A percentile compares a stretch with the other conserved stretches of the same genome.
Conservation (phyloP, 1,140 invertebrate genomes). For the Drepana arcuata region DNA sequence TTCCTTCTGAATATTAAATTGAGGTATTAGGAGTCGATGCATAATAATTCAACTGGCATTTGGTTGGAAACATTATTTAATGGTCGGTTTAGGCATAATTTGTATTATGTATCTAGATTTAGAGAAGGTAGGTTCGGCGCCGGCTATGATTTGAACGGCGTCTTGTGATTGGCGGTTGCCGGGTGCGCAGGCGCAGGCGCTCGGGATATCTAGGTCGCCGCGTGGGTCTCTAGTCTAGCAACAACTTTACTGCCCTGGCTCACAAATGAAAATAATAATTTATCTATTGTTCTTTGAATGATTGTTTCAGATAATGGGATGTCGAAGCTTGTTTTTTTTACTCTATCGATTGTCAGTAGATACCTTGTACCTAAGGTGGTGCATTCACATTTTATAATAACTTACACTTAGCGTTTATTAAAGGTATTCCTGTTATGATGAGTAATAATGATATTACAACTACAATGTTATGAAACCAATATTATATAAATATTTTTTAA, state of each 20-base stretch:
- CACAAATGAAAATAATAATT: conserved; percentile 9
- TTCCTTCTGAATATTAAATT: neutral
- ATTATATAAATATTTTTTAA: too few species aligned
- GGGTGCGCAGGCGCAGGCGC: conserved; percentile 47
- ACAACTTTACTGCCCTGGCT: conserved; percentile 17
- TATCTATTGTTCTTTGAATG: neutral
- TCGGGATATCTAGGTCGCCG: conserved; percentile 64
- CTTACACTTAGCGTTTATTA: neutral
- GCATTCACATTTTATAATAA: too few species aligned
- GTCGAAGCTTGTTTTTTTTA: neutral
- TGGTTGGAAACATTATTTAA: conserved; percentile 34
- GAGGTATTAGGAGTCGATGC: conserved; percentile 8
- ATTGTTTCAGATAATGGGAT: neutral
- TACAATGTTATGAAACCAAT: too few species aligned
- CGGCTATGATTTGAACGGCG: conserved; percentile 51
- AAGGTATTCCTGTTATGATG: conserved; percentile 2
- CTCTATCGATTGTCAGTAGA: too few species aligned
- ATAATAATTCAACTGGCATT: conserved; percentile 29
- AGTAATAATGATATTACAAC: too few species aligned
- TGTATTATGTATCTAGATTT: conserved; percentile 28
- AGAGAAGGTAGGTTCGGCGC: conserved; percentile 45
- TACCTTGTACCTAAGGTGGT: too few species aligned
- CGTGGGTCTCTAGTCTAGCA: conserved; percentile 54
- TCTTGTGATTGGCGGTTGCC: conserved; percentile 53
- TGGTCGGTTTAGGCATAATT: conserved; percentile 24